These are phyloP conservation scores for Danionella cerebrum DNA, from an alignment of 2,113 vertebrate species.

Conservation along the genomic window DNA sequence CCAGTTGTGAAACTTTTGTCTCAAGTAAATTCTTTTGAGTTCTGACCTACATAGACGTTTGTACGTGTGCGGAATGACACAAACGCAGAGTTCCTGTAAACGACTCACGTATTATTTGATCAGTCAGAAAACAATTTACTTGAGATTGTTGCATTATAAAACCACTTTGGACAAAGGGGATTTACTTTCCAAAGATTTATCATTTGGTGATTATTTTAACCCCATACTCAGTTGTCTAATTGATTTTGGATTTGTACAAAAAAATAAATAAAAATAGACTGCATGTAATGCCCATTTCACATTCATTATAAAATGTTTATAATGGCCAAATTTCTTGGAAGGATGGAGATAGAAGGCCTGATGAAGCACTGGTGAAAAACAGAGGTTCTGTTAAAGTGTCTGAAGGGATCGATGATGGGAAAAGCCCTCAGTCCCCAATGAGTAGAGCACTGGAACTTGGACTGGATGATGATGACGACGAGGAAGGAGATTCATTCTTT, in stretches of 20 bases:
- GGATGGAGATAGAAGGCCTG: constrained; percentile 51
- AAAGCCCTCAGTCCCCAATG: constrained; percentile 35
- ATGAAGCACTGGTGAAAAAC: constrained; percentile 55
- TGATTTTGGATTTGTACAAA: no score
- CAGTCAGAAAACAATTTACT: not conserved
- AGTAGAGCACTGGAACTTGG: constrained; percentile 46
- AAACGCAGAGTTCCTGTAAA: constrained; percentile 22
- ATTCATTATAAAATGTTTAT: no score
- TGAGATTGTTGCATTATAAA: constrained; percentile 7
- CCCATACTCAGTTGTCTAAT: no score
- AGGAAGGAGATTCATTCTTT: constrained; percentile 87
- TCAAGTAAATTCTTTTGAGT: not conserved
- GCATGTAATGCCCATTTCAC: no score
- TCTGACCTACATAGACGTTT: no score
- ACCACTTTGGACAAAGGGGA: not conserved
- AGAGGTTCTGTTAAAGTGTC: constrained; percentile 51
- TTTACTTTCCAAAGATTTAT: not conserved
- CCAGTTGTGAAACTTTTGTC: not conserved
- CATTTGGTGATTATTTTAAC: not conserved
- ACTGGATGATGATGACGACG: constrained; percentile 64
- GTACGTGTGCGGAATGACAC: not conserved
- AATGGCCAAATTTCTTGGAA: no score
- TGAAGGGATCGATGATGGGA: constrained; percentile 48
- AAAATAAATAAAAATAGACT: no score
- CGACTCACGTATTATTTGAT: no score